Base-by-base conservation (phyloP, 2,113 vertebrate species). In the Corvus cornix region DNA sequence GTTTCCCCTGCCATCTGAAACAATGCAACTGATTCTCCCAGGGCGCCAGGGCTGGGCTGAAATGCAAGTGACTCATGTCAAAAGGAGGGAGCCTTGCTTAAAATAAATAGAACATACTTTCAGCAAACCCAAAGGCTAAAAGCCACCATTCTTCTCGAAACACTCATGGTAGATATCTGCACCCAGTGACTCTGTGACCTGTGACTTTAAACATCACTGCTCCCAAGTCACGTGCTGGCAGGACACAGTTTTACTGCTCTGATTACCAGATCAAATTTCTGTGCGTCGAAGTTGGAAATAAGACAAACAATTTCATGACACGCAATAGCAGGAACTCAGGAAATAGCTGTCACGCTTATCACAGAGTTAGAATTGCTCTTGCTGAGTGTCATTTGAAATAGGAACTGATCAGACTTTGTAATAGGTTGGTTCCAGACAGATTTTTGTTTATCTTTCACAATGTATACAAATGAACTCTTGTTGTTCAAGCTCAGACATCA, bases 11-110 rank as follows among this genome's bases (percentile, higher is more conserved):
- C 60, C 41, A 55, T 80, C 63, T 31, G 51, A 91, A 66, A 97
- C 94, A 97, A 97, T 87, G 12, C 41, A 83, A 21, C 84, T 91
- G 68, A 97, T 95, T 90, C 75, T 72, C 41, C 55, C 41, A 49
- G 63, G 7, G 6, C 15, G 55, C 88, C 16, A 27, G 81, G 89
- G 77, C 84, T 55, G 39, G 64, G 88, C 75, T 93, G 62, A 79
- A 78, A 84, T 59, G 63, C n/a, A 80, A 62, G 66, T 77, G 93
- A 93, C 41, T 96, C 95, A 94, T 80, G 72, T 64, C 17, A 0
- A 48, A 59, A 76, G 33, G 62, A 76, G 30, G 31, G 39, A 91
- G 53, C 7, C 55, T 48, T 37, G 68, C 52, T 78, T 75, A 35
- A 87, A 92, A 91, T 87, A 92, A 93, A 84, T 3, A 53, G 16